Evolutionary conservation across 2,113 vertebrate species (phyloP), one percentile per base, ranked within the genome.

Genomic region (Hydropotes inermis): DNA sequence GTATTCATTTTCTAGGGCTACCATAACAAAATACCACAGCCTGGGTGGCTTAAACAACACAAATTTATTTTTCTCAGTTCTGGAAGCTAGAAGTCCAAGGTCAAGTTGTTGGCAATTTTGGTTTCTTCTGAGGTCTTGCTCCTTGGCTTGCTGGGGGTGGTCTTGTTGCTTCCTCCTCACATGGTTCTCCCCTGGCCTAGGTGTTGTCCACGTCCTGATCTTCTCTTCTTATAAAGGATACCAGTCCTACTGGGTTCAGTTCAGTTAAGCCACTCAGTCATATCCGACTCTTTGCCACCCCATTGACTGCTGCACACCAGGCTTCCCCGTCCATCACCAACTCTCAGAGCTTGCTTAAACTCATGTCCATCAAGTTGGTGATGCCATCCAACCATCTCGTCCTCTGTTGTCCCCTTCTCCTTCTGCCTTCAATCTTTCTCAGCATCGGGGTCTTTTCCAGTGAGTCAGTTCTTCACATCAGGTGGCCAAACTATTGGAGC

Each of bases 221-320:
- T 93, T 78, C 47, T 95, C 45, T 92, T 78, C 47, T 95, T 54
- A 30, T n/a, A 76, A 61, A 96, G 27, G 45, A 89, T 64, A 52
- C 78, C 81, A 36, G 30, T 36, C 85, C 43, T 25, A 36, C 15
- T 76, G 21, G n/a, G n/a, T 21, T 67, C 33, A 67, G 33, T n/a
- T 67, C 64, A 67, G 64, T 67, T 67, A 33, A 67, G 33, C 64
- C 16, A 0, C 16, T 67, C 64, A n/a, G 64, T 67, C 33, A 67
- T n/a, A 8, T 16, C 64, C 0, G 1, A n/a, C 64, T 67, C 64
- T 61, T 33, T 19, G 15, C 0, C 4, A n/a, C 33, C 8, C 33
- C 64, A 19, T n/a, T n/a, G 33, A 67, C 16, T n/a, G 60, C 15
- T 8, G 64, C 61, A 67, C 61, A 67, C 61, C 64, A 67, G 64